Evolutionary conservation across 2,888 invertebrate species (phyloP), one percentile per base, ranked within the genome.

Genomic region (Andrena marginata): DNA sequence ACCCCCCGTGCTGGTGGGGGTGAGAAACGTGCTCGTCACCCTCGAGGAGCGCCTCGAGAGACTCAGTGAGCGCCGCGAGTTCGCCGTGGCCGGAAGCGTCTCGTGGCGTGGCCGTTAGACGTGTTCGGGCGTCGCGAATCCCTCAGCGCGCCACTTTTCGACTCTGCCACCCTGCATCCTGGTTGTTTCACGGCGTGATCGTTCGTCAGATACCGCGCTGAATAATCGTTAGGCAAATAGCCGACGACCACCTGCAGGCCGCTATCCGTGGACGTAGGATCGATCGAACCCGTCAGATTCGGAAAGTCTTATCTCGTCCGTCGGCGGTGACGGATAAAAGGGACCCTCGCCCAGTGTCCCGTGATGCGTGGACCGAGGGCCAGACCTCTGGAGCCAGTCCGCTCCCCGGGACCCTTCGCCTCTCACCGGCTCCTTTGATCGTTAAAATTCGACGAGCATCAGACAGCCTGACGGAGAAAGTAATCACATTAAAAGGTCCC

Each of bases 31-130:
- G 91, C 88, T 91, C 87, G 84, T 84, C 89, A 86, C 87, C 86
- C 89, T 87, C 89, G 85, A 86, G 84, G 74, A 84, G 81, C 80
- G 81, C 78, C 81, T 69, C 68, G 81, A 81, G 82, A 83, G 73
- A 73, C 87, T 93, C 93, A 94, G 94, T 94, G 90, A 90, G 93
- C 91, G 91, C 91, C 90, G 92, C 90, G 90, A 92, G 89, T 91
- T 91, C 90, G 89, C 83, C 87, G 89, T 84, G 87, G 86, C 60
- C 86, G 90, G 87, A 84, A 78, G 86, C 76, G 75, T 77, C 59
- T 56, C 76, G 80, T 77, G 84, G 64, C n/a, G 56, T 70, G n/a
- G 7, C 10, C 59, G 67, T 48, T 51, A 16, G 29, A 67, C 35
- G 74, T 60, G 73, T 35, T 54, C 13, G 33, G 29, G 35, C 7